Conservation (phyloP, 1,140 invertebrate species). For the Acyrthosiphon pisum region DNA sequence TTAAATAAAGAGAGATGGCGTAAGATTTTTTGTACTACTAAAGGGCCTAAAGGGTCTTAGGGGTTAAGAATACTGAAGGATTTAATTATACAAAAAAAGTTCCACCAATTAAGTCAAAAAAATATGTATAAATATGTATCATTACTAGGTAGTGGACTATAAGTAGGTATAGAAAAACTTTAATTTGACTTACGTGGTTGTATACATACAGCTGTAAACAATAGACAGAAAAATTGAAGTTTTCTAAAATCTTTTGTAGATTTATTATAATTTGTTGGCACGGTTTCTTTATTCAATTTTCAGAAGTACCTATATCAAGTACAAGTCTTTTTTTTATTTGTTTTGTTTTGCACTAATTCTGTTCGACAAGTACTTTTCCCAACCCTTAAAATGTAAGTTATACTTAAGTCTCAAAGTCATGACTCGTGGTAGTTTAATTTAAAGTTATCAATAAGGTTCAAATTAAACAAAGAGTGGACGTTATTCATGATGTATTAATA, state of each 20-base stretch:
- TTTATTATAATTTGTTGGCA: neutral
- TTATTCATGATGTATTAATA: neutral
- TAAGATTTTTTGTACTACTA: neutral
- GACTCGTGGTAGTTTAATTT: neutral
- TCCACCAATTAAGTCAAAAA: slow-evolving; percentile 10
- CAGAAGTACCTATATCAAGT: neutral
- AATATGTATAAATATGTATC: neutral
- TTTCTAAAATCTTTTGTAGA: neutral
- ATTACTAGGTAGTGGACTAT: too few relatives aligned
- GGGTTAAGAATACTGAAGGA: neutral
- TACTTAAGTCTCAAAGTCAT: neutral
- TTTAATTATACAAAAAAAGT: neutral
- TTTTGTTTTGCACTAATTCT: neutral
- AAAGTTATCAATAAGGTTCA: neutral
- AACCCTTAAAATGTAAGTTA: neutral
- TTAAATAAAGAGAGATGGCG: neutral
- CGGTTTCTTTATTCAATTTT: neutral
- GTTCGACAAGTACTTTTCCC: neutral
- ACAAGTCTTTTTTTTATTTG: neutral
- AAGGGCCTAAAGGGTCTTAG: neutral
- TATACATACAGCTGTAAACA: neutral
- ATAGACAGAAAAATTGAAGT: neutral
- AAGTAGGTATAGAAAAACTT: too few relatives aligned
- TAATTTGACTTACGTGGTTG: neutral
- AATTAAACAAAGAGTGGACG: neutral